phyloP scores from a whole-genome alignment of 2,888 invertebrate species.

The Pristionchus mayeri region DNA sequence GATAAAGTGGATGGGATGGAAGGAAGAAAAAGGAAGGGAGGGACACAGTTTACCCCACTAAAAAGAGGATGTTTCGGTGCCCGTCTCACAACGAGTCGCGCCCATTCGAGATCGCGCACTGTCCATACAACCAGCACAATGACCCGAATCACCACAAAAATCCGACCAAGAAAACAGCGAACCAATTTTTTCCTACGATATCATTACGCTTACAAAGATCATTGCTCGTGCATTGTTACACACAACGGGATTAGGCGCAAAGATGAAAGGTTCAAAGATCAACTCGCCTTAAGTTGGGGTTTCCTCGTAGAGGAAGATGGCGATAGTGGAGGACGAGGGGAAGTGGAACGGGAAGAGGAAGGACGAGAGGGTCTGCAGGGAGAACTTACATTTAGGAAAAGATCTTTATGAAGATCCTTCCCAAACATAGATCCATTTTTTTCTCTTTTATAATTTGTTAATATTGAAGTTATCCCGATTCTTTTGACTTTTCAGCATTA shows the following conservation, averaged over 20 bases:
- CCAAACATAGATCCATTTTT: no score
- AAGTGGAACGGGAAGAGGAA: constrained; percentile 32
- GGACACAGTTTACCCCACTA: constrained; percentile 10
- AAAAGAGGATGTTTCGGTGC: not conserved
- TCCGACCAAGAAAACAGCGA: no score
- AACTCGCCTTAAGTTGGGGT: constrained; percentile 40
- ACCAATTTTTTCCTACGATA: no score
- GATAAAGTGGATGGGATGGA: not conserved
- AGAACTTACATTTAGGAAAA: not conserved
- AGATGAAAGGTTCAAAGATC: not conserved
- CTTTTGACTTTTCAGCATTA: no score
- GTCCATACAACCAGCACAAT: not conserved
- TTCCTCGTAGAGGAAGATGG: constrained; percentile 2
- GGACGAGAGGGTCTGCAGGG: constrained; percentile 31
- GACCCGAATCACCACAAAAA: no score
- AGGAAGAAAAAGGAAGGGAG: not conserved
- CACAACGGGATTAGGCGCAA: no score
- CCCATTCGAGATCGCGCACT: not conserved
- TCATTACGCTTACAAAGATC: not conserved
- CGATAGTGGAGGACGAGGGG: constrained; percentile 35
- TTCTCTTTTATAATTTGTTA: not conserved
- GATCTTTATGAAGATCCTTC: no score
- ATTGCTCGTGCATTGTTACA: not conserved
- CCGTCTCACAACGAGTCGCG: not conserved
- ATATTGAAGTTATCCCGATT: no score